A percentile compares a stretch with the other conserved stretches of the same genome.
These are phyloP conservation scores for Diabrotica virgifera DNA, from an alignment of 1,140 invertebrate genomes.

Conservation along the genomic window DNA sequence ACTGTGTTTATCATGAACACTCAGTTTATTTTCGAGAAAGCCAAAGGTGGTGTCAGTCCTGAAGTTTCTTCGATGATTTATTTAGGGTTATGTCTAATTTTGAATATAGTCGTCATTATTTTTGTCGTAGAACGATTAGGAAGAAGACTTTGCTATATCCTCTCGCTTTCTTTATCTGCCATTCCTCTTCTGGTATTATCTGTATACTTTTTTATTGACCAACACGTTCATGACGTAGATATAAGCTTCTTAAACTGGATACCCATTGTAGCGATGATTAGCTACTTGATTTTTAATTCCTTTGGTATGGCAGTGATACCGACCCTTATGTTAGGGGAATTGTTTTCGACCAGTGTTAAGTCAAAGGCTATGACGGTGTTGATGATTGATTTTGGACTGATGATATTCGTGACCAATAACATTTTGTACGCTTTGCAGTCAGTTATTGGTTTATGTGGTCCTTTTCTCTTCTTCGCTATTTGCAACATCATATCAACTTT, in stretches of 20 bases:
- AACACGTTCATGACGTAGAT: constrained; percentile 27
- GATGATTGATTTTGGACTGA: constrained; percentile 30
- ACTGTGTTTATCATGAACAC: constrained; percentile 31
- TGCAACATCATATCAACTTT: constrained; percentile 70
- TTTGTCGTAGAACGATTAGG: constrained; percentile 3
- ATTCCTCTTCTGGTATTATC: neutral
- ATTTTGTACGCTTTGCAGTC: constrained; percentile 45
- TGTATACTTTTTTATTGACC: neutral
- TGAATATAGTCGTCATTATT: constrained; percentile 5
- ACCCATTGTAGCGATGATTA: constrained; percentile 37
- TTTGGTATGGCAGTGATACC: constrained; percentile 41
- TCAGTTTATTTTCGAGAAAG: constrained; percentile 35
- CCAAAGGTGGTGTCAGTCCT: constrained; percentile 9
- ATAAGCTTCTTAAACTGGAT: constrained; percentile 40
- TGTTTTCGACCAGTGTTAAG: constrained; percentile 44
- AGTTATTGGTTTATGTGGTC: constrained; percentile 63
- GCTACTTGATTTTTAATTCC: constrained; percentile 36
- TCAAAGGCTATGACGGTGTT: constrained; percentile 35
- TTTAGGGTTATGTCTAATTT: neutral
- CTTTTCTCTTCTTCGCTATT: constrained; percentile 77
- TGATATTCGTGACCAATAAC: constrained; percentile 44
- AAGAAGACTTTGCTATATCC: neutral
- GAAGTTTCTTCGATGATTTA: neutral
- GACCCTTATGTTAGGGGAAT: constrained; percentile 42
- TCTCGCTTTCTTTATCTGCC: neutral